Evolutionary conservation across 2,113 vertebrate genomes (phyloP).

Genomic region (Silurus asotus): DNA sequence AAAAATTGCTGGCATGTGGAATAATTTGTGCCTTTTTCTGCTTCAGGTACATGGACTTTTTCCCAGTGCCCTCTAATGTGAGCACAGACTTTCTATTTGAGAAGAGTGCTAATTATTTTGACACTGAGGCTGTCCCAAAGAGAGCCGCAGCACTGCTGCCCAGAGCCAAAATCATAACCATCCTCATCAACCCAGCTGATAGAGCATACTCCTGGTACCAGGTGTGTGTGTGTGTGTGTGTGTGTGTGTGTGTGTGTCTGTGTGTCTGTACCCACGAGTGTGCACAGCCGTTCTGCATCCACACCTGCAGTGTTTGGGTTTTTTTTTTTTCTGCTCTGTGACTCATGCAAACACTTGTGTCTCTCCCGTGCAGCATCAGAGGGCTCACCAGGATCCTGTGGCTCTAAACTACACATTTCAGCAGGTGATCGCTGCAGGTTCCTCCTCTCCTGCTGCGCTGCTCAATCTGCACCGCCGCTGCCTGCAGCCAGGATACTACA

Average conservation of each 20-base stretch:
- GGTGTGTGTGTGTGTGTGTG: constrained; percentile 66
- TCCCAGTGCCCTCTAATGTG: constrained; percentile 88
- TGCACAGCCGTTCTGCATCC: not conserved
- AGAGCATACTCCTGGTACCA: constrained; percentile 97
- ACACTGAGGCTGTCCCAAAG: constrained; percentile 87
- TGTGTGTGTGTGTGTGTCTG: not conserved
- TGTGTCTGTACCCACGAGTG: not conserved
- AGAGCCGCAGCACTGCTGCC: constrained; percentile 88
- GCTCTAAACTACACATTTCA: constrained; percentile 85
- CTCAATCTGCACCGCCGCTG: constrained; percentile 79
- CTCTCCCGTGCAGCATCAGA: constrained; percentile 77
- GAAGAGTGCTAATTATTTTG: constrained; percentile 97
- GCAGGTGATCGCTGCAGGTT: constrained; percentile 79
- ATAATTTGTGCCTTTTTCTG: constrained; percentile 3
- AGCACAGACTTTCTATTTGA: constrained; percentile 95
- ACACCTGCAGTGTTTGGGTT: not conserved
- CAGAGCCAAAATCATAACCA: constrained; percentile 94
- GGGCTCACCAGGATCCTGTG: constrained; percentile 78
- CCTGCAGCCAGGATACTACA: constrained; percentile 81
- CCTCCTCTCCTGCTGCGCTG: constrained; percentile 72
- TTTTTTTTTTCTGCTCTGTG: not conserved
- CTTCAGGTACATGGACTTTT: constrained; percentile 97
- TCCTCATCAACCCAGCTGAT: constrained; percentile 94
- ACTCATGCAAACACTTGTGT: not conserved
- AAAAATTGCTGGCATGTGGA: not conserved